Percentiles rank a stretch among this genome's conserved stretches.
These are phyloP conservation scores for Mohoua ochrocephala DNA, from an alignment of 2,113 vertebrate species.

Conservation along the genomic window DNA sequence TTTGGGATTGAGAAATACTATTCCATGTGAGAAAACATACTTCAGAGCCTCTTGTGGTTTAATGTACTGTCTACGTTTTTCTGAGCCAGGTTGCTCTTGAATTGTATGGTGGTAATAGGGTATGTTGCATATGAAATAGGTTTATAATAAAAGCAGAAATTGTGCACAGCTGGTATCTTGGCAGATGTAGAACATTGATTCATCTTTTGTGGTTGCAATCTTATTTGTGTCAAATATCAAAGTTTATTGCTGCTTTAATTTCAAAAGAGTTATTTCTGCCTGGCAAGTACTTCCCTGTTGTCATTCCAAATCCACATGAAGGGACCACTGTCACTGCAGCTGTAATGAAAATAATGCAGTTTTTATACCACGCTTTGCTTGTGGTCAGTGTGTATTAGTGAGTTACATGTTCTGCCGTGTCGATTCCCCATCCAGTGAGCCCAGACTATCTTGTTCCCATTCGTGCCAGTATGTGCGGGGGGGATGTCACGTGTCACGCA, in stretches of 20 bases:
- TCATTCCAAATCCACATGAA: neutral
- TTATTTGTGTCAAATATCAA: neutral
- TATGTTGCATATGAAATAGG: neutral
- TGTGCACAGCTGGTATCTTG: neutral
- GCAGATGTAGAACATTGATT: neutral
- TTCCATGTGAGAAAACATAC: neutral
- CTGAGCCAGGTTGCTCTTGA: neutral
- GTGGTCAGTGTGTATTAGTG: neutral
- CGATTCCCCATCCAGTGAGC: accelerated
- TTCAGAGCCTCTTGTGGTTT: neutral
- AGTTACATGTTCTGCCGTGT: neutral
- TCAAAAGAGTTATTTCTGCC: neutral
- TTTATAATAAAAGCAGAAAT: neutral
- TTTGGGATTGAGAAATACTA: neutral
- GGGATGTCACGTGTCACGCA: neutral
- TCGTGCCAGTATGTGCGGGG: neutral
- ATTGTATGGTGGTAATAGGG: neutral
- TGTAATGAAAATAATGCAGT: neutral
- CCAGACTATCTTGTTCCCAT: neutral
- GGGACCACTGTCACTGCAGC: neutral
- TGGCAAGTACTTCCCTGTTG: neutral
- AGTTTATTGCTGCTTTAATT: neutral
- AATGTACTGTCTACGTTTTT: neutral
- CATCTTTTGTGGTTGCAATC: neutral
- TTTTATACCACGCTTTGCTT: neutral